Conservation (phyloP, 2,113 vertebrate genomes). For the Labeo rohita region DNA sequence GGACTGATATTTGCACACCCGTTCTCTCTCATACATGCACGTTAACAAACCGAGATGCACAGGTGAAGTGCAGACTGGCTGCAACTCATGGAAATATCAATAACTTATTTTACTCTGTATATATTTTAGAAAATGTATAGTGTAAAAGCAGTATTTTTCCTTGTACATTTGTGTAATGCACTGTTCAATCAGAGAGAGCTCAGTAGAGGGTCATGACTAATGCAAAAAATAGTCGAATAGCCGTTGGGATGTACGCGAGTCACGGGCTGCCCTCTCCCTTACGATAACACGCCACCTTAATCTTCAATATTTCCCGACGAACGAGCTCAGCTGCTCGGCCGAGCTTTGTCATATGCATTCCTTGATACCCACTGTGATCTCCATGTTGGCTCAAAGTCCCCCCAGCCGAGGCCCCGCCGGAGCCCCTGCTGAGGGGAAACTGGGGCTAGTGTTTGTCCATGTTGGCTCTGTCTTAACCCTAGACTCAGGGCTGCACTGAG, state of each 20-base stretch:
- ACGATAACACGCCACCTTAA: slow-evolving; percentile 53
- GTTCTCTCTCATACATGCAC: slow-evolving; percentile 50
- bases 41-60: slow-evolving; percentile 53
- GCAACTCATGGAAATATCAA: slow-evolving; percentile 83
- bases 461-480: slow-evolving; percentile 65
- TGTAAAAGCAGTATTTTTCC: slow-evolving; percentile 95
- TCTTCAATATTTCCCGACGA: slow-evolving; percentile 57
- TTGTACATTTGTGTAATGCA: slow-evolving; percentile 97
- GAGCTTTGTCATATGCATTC: slow-evolving; percentile 88
- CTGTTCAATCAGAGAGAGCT: slow-evolving; percentile 81
- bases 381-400: slow-evolving; percentile 72
- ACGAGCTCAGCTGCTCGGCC: slow-evolving; percentile 63
- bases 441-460: slow-evolving; percentile 57
- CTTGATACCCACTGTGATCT: slow-evolving; percentile 91
- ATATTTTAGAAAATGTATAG: slow-evolving; percentile 98
- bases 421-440: slow-evolving; percentile 71
- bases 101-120: slow-evolving; percentile 99
- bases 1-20: slow-evolving; percentile 64
- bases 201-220: slow-evolving; percentile 77
- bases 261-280: slow-evolving; percentile 59
- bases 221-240: slow-evolving; percentile 69
- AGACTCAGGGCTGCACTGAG: slow-evolving; percentile 57
- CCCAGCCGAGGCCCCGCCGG: slow-evolving; percentile 72
- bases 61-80: slow-evolving; percentile 83
- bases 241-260: slow-evolving; percentile 52